Percentiles rank a stretch among this genome's conserved stretches.
These are phyloP conservation scores for Urocynchramus pylzowi DNA, from an alignment of 2,113 vertebrate species.

Conservation along the genomic window DNA sequence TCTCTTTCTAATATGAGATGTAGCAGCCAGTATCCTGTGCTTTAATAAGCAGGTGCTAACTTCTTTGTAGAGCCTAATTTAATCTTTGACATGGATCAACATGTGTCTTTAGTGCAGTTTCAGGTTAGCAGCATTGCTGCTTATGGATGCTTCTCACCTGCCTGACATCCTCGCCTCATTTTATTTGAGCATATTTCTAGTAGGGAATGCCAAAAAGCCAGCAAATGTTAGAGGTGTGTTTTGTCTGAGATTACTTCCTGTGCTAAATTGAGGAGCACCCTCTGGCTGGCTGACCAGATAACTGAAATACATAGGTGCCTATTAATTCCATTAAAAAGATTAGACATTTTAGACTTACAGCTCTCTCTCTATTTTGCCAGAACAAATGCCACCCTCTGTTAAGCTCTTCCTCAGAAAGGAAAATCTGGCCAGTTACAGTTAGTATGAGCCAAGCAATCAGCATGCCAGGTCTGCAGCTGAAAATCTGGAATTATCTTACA, in stretches of 20 bases:
- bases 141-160: background rate
- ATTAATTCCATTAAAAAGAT: background rate
- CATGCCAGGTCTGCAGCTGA: constrained; percentile 42
- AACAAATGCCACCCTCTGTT: constrained; percentile 41
- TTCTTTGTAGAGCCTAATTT: background rate
- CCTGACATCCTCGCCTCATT: background rate
- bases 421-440: constrained; percentile 13
- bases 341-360: background rate
- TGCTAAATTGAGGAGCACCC: background rate
- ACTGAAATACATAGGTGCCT: background rate
- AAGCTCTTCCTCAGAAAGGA: constrained; percentile 27
- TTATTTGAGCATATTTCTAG: background rate
- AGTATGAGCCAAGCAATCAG: constrained; percentile 17
- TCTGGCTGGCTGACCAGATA: background rate
- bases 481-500: constrained; percentile 57
- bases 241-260: constrained; percentile 29
- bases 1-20: background rate
- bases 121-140: background rate
- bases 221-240: background rate
- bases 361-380: background rate
- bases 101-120: background rate
- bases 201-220: background rate
- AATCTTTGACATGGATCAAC: background rate
- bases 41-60: background rate
- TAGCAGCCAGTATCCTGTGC: background rate